Percentiles rank a stretch among this genome's conserved stretches.
phyloP scores from a whole-genome alignment of 1,140 invertebrate species.

The Trichonephila inaurata region DNA sequence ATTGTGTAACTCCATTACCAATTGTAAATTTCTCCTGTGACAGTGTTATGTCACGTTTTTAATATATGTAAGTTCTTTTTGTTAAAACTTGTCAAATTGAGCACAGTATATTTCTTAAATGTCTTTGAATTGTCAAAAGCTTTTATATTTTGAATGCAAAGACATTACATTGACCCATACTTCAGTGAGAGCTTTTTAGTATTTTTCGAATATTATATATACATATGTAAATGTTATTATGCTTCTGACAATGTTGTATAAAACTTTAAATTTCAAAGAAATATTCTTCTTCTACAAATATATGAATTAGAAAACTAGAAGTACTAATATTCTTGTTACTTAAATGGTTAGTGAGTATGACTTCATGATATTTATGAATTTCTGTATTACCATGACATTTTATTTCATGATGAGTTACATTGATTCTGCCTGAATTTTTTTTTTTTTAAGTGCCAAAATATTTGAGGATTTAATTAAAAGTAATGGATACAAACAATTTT shows the following conservation, averaged over 20 bases:
- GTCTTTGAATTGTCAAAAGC: neutral
- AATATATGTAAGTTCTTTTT: neutral
- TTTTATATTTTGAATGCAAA: neutral
- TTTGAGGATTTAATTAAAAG: too few species aligned
- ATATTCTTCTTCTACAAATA: neutral
- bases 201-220: neutral
- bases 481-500: too few species aligned
- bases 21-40: neutral
- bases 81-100: neutral
- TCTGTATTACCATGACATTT: too few species aligned
- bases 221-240: neutral
- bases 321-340: too few species aligned
- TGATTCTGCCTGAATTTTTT: too few species aligned
- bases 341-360: too few species aligned
- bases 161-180: slow-evolving; percentile 7
- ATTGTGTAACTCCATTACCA: too few species aligned
- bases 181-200: slow-evolving; percentile 9
- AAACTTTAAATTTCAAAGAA: neutral
- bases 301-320: too few species aligned
- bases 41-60: neutral
- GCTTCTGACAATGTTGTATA: neutral
- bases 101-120: neutral
- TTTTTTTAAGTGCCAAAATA: too few species aligned
- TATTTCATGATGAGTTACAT: too few species aligned
- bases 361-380: too few species aligned